These are phyloP conservation scores for Falcaria lacertinaria DNA, from an alignment of 2,888 invertebrate genomes.

Conservation along the genomic window DNA sequence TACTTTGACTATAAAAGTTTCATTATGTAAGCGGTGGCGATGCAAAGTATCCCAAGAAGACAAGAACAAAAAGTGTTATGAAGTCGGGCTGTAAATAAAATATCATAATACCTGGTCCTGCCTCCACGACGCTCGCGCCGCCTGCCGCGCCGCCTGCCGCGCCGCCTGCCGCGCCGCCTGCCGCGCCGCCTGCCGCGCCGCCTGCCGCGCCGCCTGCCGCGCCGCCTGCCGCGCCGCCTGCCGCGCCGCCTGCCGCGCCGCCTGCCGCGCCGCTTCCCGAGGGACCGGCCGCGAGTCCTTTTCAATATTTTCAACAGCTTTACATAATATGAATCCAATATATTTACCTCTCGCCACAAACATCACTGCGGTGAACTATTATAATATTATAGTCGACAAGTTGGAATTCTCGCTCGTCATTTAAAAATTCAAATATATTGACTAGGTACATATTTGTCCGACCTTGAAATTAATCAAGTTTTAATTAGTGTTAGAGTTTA, in stretches of 20 bases:
- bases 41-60: too few relatives aligned
- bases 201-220: neutral
- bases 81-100: neutral
- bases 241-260: neutral
- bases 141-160: neutral
- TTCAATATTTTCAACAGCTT: neutral
- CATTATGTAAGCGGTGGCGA: too few relatives aligned
- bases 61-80: too few relatives aligned
- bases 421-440: too few relatives aligned
- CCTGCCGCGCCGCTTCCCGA: neutral
- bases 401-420: neutral
- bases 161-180: neutral
- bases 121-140: too few relatives aligned
- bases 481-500: too few relatives aligned
- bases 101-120: neutral
- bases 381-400: neutral
- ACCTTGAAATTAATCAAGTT: too few relatives aligned
- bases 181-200: neutral
- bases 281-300: neutral
- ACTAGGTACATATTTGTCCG: too few relatives aligned
- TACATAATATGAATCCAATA: slow-evolving; percentile 1
- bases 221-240: neutral
- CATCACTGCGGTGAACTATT: neutral
- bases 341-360: neutral
- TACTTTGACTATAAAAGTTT: too few relatives aligned